Evolutionary conservation across 2,797 vertebrate species (phyloP).

Genomic region (Gastrophryne carolinensis): DNA sequence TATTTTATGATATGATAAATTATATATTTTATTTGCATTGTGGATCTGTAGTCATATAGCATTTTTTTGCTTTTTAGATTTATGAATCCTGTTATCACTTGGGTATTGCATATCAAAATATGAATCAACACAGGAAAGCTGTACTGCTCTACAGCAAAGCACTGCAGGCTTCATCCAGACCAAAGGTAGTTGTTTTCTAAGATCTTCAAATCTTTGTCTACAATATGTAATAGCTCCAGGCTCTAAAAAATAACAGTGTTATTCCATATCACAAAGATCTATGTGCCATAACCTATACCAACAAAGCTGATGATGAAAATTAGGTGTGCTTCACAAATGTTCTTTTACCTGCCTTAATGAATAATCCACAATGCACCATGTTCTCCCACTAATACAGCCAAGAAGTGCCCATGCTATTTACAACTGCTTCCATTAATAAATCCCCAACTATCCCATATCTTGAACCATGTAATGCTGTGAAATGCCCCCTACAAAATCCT

Average conservation of each 20-base stretch:
- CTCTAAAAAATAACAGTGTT: background rate
- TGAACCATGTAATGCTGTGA: no score
- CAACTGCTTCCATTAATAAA: no score
- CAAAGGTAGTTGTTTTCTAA: conserved; percentile 49
- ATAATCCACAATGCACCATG: no score
- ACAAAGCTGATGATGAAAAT: background rate
- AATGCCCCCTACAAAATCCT: no score
- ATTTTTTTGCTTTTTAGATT: conserved; percentile 43
- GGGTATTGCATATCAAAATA: conserved; percentile 44
- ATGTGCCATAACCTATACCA: background rate
- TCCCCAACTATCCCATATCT: no score
- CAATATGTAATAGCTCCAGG: background rate
- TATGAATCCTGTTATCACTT: conserved; percentile 52
- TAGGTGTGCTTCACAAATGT: no score
- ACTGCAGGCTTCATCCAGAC: conserved; percentile 28
- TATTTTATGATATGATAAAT: no score
- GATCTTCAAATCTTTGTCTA: background rate
- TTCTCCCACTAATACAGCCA: no score
- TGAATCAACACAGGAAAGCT: conserved; percentile 44
- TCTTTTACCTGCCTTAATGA: no score
- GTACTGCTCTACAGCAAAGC: conserved; percentile 52
- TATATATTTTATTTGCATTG: no score
- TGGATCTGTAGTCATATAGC: background rate
- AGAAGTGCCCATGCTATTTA: no score
- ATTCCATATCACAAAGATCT: background rate